Conservation (phyloP, 2,113 vertebrate genomes). For the Dromiciops gliroides region DNA sequence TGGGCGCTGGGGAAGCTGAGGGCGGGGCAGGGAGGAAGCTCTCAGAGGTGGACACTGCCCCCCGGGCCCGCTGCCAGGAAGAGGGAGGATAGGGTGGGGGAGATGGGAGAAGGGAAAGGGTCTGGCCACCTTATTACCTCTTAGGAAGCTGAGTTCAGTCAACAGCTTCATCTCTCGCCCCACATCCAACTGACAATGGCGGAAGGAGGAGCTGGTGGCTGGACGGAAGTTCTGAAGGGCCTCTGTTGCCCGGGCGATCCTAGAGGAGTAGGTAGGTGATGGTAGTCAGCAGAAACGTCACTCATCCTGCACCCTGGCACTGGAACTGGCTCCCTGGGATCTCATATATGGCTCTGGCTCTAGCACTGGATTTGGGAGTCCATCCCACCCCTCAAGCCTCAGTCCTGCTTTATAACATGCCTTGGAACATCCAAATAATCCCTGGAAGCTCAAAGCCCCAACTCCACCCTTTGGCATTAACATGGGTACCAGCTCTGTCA, state of each 20-base stretch:
- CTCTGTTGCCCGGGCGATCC: constrained; percentile 92
- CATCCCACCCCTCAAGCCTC: neutral
- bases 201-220: constrained; percentile 90
- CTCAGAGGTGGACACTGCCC: constrained; percentile 68
- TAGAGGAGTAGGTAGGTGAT: constrained; percentile 68
- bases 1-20: constrained; percentile 62
- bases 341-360: neutral
- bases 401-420: neutral
- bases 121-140: constrained; percentile 85
- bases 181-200: constrained; percentile 92
- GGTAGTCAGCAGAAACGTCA: neutral
- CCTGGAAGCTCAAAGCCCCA: neutral
- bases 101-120: constrained; percentile 43
- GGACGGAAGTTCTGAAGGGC: constrained; percentile 92
- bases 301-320: neutral
- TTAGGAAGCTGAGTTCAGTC: constrained; percentile 90
- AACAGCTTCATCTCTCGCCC: constrained; percentile 92
- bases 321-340: neutral
- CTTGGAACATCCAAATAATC: neutral
- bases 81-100: constrained; percentile 52
- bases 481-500: neutral
- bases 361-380: neutral
- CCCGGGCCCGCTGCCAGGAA: constrained; percentile 72
- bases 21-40: constrained; percentile 39
- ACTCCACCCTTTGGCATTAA: neutral